Percentiles rank a stretch among this genome's conserved stretches.
Conservation (phyloP, 2,888 invertebrate species). For the Copidosoma aretas region DNA sequence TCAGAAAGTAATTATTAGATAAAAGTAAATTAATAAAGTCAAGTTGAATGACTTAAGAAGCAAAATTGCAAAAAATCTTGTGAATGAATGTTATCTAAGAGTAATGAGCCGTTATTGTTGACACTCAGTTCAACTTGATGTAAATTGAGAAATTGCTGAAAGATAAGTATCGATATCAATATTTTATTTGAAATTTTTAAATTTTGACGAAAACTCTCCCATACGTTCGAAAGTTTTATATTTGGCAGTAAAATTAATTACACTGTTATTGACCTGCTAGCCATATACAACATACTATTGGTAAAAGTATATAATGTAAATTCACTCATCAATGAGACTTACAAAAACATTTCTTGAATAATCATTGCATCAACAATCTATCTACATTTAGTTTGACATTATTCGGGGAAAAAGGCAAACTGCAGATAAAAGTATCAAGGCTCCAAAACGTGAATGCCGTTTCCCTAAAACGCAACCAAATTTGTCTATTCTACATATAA, state of each 20-base stretch:
- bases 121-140: slow-evolving; percentile 29
- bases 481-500: too few relatives aligned
- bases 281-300: slow-evolving; percentile 46
- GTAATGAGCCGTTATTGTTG: slow-evolving; percentile 27
- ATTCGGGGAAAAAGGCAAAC: too few relatives aligned
- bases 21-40: slow-evolving; percentile 13
- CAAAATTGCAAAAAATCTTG: slow-evolving; percentile 26
- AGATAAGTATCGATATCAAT: slow-evolving; percentile 33
- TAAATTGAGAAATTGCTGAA: slow-evolving; percentile 14
- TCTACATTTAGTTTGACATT: too few relatives aligned
- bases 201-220: slow-evolving; percentile 35
- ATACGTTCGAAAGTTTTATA: slow-evolving; percentile 43
- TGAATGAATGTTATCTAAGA: slow-evolving; percentile 42
- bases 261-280: slow-evolving; percentile 45
- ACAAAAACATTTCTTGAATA: slow-evolving; percentile 17
- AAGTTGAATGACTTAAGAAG: slow-evolving; percentile 35
- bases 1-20: slow-evolving; percentile 40
- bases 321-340: slow-evolving; percentile 26
- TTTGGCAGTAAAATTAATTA: slow-evolving; percentile 44
- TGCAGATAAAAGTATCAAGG: slow-evolving; percentile 11
- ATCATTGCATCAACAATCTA: too few relatives aligned
- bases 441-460: too few relatives aligned
- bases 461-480: too few relatives aligned
- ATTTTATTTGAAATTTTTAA: slow-evolving; percentile 39
- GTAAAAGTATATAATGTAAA: slow-evolving; percentile 36